Conservation (phyloP, 2,113 vertebrate species). For the Lipotes vexillifer region DNA sequence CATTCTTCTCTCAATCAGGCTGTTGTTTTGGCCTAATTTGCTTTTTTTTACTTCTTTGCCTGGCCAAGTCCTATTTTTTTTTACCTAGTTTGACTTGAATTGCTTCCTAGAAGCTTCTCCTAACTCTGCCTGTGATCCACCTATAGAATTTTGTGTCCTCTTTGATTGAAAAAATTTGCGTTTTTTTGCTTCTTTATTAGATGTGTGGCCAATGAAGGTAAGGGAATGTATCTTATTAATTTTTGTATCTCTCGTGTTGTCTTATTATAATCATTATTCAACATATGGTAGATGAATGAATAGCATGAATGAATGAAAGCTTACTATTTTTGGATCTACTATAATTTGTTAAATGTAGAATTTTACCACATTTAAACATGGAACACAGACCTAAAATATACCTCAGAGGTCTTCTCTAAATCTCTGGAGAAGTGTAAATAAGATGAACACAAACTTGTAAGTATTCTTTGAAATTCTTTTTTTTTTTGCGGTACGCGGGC, state of each 20-base stretch:
- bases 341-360: slow-evolving; percentile 2
- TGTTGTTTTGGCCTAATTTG: background rate
- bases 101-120: background rate
- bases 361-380: slow-evolving; percentile 11
- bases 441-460: background rate
- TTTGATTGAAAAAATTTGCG: background rate
- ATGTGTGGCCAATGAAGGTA: background rate
- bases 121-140: background rate
- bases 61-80: background rate
- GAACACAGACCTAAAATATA: background rate
- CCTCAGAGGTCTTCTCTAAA: background rate
- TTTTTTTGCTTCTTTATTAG: background rate
- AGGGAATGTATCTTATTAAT: background rate
- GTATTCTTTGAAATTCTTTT: background rate
- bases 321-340: background rate
- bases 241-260: background rate
- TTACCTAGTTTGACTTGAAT: background rate
- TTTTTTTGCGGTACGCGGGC: too few species aligned
- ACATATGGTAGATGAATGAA: background rate
- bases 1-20: background rate
- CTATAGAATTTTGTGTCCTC: background rate
- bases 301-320: background rate
- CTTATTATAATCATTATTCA: background rate
- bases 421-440: background rate
- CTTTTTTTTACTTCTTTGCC: background rate